Conservation (phyloP, 2,888 invertebrate species). For the Acleris cristana region DNA sequence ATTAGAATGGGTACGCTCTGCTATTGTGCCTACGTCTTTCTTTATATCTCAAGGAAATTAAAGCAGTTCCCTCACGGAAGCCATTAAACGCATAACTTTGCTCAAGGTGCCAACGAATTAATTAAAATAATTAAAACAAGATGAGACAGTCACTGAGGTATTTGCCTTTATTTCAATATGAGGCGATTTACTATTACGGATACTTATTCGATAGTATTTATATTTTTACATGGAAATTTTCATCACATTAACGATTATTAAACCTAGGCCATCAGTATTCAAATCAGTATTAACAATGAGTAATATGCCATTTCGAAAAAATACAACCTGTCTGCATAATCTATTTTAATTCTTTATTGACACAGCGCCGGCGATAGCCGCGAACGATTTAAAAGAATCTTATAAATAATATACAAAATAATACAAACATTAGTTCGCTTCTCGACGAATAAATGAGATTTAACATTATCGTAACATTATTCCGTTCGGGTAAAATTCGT, state of each 20-base stretch:
- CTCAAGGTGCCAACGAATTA: constrained; percentile 23
- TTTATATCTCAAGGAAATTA: constrained; percentile 12
- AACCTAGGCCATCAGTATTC: constrained; percentile 78
- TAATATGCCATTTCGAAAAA: constrained; percentile 77
- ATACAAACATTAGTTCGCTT: constrained; percentile 78
- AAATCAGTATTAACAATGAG: constrained; percentile 76
- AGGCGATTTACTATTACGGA: constrained; percentile 81
- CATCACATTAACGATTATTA: constrained; percentile 80
- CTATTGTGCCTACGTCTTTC: constrained; percentile 8
- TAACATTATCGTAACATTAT: constrained; percentile 71
- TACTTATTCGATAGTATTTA: constrained; percentile 81
- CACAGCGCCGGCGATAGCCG: constrained; percentile 60
- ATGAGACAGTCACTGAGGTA: constrained; percentile 77
- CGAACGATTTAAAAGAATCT: constrained; percentile 71
- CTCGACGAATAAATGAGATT: constrained; percentile 72
- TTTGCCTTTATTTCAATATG: constrained; percentile 80
- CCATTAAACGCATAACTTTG: constrained; percentile 1
- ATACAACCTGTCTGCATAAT: constrained; percentile 79
- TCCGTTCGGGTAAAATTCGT: constrained; percentile 68
- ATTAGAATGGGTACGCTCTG: constrained; percentile 20
- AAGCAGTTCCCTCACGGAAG: constrained; percentile 5
- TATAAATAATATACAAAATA: constrained; percentile 84
- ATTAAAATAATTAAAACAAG: constrained; percentile 66
- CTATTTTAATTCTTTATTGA: constrained; percentile 68
- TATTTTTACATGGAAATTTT: constrained; percentile 84